A percentile compares a stretch with the other conserved stretches of the same genome.
Conservation (phyloP, 1,140 invertebrate species). For the Palaemon carinicauda region DNA sequence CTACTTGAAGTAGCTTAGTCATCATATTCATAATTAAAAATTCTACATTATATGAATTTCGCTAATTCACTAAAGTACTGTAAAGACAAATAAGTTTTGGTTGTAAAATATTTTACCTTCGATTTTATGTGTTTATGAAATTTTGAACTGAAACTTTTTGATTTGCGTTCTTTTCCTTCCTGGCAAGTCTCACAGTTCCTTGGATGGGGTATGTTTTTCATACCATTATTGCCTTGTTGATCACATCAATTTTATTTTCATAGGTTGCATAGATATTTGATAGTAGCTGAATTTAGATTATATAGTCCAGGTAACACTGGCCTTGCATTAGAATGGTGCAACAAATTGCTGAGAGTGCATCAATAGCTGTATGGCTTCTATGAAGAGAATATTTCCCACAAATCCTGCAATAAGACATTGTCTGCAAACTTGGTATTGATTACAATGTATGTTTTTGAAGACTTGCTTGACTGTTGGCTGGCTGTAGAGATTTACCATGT, state of each 20-base stretch:
- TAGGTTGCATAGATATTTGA: slow-evolving; percentile 9
- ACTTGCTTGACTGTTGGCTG: too few species aligned
- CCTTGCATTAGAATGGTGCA: background rate
- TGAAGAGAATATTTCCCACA: background rate
- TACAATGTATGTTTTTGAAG: too few species aligned
- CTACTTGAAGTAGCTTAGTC: too few species aligned
- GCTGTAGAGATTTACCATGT: too few species aligned
- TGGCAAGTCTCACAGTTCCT: slow-evolving; percentile 52
- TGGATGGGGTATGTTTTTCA: slow-evolving; percentile 40
- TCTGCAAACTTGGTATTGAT: too few species aligned
- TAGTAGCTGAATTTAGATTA: background rate
- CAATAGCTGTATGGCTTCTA: slow-evolving; percentile 5
- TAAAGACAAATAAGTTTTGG: too few species aligned
- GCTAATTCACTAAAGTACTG: too few species aligned
- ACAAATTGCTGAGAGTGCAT: slow-evolving; percentile 7
- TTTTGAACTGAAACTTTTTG: slow-evolving; percentile 10
- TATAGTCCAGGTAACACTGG: background rate
- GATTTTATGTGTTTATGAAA: too few species aligned
- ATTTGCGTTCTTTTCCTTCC: slow-evolving; percentile 41
- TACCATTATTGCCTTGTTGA: background rate
- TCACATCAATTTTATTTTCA: background rate
- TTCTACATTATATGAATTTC: too few species aligned
- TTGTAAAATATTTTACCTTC: too few species aligned
- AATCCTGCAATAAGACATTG: too few species aligned
- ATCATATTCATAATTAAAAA: too few species aligned